Percentiles rank a stretch among this genome's conserved stretches.
phyloP scores from a whole-genome alignment of 92 coral and sea anemone genomes.

The Porites cylindrica region DNA sequence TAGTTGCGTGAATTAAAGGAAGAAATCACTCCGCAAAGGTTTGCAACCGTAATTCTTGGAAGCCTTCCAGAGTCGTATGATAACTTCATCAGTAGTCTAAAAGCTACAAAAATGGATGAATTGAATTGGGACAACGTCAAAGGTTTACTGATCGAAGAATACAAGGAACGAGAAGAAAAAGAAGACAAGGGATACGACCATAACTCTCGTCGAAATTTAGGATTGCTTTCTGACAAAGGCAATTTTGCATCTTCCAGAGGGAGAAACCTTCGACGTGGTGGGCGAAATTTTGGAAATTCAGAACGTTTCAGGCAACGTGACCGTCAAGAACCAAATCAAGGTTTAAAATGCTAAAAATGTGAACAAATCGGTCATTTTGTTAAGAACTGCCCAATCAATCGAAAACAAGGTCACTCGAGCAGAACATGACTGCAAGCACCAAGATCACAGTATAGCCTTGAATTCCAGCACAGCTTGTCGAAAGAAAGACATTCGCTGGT shows the following conservation, averaged over 20 bases:
- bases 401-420: too few relatives aligned
- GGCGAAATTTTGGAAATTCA: neutral
- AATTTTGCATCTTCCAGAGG: conserved; percentile 4
- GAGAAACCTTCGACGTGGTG: too few relatives aligned
- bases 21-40: conserved; percentile 64
- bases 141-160: conserved; percentile 51
- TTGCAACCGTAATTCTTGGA: conserved; percentile 73
- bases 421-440: too few relatives aligned
- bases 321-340: neutral
- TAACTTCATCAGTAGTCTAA: conserved; percentile 28
- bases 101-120: conserved; percentile 61
- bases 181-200: neutral
- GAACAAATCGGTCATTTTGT: too few relatives aligned
- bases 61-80: conserved; percentile 78
- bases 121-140: conserved; percentile 68
- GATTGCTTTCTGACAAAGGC: conserved; percentile 38
- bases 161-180: conserved; percentile 58
- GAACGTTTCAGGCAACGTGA: conserved; percentile 35
- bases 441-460: conserved; percentile 43
- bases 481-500: conserved; percentile 37
- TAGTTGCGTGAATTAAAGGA: conserved; percentile 72
- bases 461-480: conserved; percentile 33
- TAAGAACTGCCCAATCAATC: too few relatives aligned
- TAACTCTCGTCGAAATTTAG: conserved; percentile 13
- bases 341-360: too few relatives aligned